Evolutionary conservation across 2,113 vertebrate species (phyloP).

Genomic region (Zeus faber): DNA sequence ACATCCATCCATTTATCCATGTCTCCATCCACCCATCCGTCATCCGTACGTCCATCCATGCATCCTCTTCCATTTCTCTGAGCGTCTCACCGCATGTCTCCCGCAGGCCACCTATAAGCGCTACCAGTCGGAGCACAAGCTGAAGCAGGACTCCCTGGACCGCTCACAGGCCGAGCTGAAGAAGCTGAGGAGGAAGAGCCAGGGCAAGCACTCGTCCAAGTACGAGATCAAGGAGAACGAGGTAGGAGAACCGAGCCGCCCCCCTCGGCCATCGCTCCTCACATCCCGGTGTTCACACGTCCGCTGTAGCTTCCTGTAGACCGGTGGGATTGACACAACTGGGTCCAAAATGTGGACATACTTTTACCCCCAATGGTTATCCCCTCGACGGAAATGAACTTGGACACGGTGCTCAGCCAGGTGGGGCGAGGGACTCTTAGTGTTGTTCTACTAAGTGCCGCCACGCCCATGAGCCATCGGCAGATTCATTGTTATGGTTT

Average conservation of each 20-base stretch:
- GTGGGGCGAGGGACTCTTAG: neutral
- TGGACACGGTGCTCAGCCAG: neutral
- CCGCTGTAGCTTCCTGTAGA: too few relatives aligned
- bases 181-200: slow-evolving; percentile 93
- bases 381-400: too few relatives aligned
- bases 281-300: too few relatives aligned
- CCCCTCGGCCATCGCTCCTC: too few relatives aligned
- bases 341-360: too few relatives aligned
- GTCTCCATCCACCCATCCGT: neutral
- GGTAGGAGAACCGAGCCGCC: too few relatives aligned
- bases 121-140: slow-evolving; percentile 91
- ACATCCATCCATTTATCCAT: neutral
- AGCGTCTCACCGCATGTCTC: slow-evolving; percentile 1
- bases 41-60: neutral
- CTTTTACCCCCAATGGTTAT: too few relatives aligned
- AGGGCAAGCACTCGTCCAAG: slow-evolving; percentile 85
- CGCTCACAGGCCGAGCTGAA: slow-evolving; percentile 92
- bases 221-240: slow-evolving; percentile 90
- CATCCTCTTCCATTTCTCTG: neutral
- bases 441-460: too few relatives aligned
- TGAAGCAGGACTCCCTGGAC: slow-evolving; percentile 88
- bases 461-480: too few relatives aligned
- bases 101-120: slow-evolving; percentile 92
- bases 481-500: neutral
- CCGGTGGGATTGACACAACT: too few relatives aligned